Evolutionary conservation across 2,113 vertebrate species (phyloP).

Genomic region (Numida meleagris): DNA sequence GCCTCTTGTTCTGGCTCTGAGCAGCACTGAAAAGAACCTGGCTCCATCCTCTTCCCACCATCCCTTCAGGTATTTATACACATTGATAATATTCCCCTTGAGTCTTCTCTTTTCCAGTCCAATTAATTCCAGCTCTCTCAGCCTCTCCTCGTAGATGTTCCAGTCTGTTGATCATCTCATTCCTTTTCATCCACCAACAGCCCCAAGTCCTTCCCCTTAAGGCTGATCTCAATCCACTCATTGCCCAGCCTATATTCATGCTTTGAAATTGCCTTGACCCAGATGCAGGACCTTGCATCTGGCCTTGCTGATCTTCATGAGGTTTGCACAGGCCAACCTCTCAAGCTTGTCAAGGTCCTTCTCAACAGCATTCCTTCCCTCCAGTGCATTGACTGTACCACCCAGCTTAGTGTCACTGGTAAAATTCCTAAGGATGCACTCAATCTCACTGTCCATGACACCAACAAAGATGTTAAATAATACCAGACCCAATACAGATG

Average conservation of each 20-base stretch:
- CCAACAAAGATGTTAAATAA: background rate
- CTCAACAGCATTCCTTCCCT: background rate
- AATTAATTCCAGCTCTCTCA: background rate
- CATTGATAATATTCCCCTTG: background rate
- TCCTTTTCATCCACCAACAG: background rate
- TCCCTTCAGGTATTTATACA: background rate
- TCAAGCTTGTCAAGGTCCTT: background rate
- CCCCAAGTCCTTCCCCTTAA: background rate
- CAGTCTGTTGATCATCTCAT: background rate
- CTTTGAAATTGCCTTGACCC: background rate
- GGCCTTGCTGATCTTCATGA: background rate
- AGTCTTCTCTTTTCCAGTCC: background rate
- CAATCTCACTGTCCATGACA: background rate
- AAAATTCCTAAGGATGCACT: background rate
- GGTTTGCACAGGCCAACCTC: background rate
- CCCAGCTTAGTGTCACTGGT: background rate
- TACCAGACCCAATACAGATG: background rate
- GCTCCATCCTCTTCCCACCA: background rate
- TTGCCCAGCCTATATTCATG: background rate
- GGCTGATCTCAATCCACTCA: background rate
- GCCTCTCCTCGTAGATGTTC: background rate
- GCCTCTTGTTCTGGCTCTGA: background rate
- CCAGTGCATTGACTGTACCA: background rate
- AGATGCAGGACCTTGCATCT: background rate
- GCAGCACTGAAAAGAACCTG: background rate